Evolutionary conservation across 2,797 vertebrate species (phyloP).

Genomic region (Enteromius argenteus): DNA sequence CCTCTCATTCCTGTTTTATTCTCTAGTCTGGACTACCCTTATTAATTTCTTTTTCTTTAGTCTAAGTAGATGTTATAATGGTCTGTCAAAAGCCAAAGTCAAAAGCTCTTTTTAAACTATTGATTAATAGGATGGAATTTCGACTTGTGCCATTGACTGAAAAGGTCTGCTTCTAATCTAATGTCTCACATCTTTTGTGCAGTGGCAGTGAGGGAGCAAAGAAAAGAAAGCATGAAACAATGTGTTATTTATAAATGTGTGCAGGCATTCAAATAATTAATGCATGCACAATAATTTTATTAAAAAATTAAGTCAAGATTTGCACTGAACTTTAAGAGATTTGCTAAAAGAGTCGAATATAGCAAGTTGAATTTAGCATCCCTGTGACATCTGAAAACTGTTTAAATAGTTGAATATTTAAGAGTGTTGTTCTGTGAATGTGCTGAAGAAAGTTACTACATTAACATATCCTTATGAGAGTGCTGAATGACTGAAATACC

Average conservation of each 20-base stretch:
- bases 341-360: not conserved
- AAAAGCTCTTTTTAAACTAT: constrained; percentile 26
- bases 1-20: constrained; percentile 19
- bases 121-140: constrained; percentile 30
- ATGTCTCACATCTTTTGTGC: not conserved
- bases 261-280: no score
- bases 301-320: no score
- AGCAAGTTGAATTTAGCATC: not conserved
- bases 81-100: constrained; percentile 22
- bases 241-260: not conserved
- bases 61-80: constrained; percentile 30
- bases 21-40: constrained; percentile 19
- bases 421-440: not conserved
- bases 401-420: not conserved
- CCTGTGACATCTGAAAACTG: not conserved
- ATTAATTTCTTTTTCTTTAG: not conserved
- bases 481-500: not conserved
- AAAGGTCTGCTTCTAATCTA: constrained; percentile 15
- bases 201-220: not conserved
- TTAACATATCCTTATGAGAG: not conserved
- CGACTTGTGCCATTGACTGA: constrained; percentile 1
- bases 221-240: not conserved
- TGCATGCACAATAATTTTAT: no score
- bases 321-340: not conserved
- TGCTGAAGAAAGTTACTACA: not conserved